A percentile compares a stretch with the other conserved stretches of the same genome.
Evolutionary conservation across 2,888 invertebrate genomes (phyloP).

Genomic region (Drosophila prolongata): DNA sequence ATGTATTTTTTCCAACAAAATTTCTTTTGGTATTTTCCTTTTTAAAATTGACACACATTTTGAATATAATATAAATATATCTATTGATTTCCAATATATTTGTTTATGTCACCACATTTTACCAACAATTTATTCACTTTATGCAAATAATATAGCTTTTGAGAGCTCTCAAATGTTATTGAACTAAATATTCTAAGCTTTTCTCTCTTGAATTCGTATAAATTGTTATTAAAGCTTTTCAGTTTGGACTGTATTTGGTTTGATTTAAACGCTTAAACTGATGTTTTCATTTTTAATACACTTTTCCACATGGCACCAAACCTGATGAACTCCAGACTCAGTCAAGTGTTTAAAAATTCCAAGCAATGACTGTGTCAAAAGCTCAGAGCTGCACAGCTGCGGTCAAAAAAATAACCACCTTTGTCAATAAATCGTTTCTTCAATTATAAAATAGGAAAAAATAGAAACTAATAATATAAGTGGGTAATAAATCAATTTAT

Average conservation of each 20-base stretch:
- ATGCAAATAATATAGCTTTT: neutral
- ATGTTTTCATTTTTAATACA: conserved; percentile 12
- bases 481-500: too few species aligned
- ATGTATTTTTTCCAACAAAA: too few species aligned
- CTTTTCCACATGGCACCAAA: neutral
- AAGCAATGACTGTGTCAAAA: conserved; percentile 10
- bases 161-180: neutral
- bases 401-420: neutral
- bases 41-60: too few species aligned
- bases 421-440: too few species aligned
- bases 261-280: neutral
- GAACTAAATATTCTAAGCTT: neutral
- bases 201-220: too few species aligned
- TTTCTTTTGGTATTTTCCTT: too few species aligned
- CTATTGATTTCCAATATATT: neutral
- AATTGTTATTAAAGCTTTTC: neutral
- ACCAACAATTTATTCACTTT: neutral
- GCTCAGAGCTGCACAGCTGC: neutral
- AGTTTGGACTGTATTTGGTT: neutral
- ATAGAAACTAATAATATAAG: too few species aligned
- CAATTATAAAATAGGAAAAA: too few species aligned
- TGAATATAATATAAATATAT: neutral
- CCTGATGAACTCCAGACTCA: neutral
- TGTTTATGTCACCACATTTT: neutral
- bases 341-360: conserved; percentile 4